A percentile compares a stretch with the other conserved stretches of the same genome.
Evolutionary conservation across 2,888 invertebrate species (phyloP).

Genomic region (Drosophila hawaiiensis): DNA sequence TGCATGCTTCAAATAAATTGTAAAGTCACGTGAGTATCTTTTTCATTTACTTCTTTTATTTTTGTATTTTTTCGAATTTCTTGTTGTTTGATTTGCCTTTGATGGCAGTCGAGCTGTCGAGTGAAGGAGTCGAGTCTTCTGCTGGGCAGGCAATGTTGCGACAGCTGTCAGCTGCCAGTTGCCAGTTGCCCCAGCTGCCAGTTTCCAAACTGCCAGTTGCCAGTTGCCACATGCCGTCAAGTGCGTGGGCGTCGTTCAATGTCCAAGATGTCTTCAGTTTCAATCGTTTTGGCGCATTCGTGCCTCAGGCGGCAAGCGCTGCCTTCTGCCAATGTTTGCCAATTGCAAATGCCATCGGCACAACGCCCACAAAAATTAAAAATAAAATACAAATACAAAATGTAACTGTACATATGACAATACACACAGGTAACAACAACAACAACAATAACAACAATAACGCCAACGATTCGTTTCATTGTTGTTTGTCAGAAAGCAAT

Average conservation of each 20-base stretch:
- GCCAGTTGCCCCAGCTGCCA: constrained; percentile 57
- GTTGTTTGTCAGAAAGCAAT: constrained; percentile 63
- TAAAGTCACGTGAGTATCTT: constrained; percentile 70
- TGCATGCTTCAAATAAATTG: constrained; percentile 75
- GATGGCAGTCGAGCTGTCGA: constrained; percentile 44
- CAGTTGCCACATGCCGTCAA: constrained; percentile 44
- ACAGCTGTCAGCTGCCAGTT: constrained; percentile 66
- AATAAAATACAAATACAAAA: constrained; percentile 26
- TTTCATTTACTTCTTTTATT: constrained; percentile 5
- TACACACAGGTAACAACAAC: constrained; percentile 27
- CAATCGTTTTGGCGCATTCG: constrained; percentile 55
- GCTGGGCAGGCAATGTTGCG: constrained; percentile 60
- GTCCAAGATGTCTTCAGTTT: constrained; percentile 72
- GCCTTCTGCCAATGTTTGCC: constrained; percentile 61
- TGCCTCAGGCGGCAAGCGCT: constrained; percentile 42
- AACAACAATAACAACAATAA: constrained; percentile 20
- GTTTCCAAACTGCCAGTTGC: constrained; percentile 46
- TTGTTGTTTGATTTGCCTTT: constrained; percentile 69
- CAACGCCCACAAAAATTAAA: constrained; percentile 52
- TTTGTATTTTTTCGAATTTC: not conserved
- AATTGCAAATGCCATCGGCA: constrained; percentile 53
- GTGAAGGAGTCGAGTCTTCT: constrained; percentile 19
- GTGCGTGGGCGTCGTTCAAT: constrained; percentile 59
- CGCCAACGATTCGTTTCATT: constrained; percentile 35
- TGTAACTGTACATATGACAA: constrained; percentile 49